These are phyloP conservation scores for Atta colombica DNA, from an alignment of 1,140 invertebrate species.

Conservation along the genomic window DNA sequence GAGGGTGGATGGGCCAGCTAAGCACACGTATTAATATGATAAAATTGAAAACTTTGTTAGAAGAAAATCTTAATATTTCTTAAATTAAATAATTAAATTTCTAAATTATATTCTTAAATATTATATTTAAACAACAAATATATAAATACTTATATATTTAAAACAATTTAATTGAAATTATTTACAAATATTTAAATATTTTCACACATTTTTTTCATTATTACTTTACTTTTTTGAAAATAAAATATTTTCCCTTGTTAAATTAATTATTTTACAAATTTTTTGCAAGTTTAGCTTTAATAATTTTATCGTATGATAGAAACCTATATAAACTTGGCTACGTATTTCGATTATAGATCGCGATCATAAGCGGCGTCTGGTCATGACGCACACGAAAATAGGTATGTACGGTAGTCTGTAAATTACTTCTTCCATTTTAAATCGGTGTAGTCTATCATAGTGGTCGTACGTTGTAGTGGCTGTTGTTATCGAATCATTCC, in stretches of 20 bases:
- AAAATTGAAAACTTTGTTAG: neutral
- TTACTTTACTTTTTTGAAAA: neutral
- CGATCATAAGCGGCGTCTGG: conserved; percentile 65
- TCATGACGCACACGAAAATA: conserved; percentile 73
- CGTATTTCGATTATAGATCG: conserved; percentile 60
- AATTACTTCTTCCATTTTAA: conserved; percentile 76
- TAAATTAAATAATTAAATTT: neutral
- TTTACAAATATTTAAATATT: too few relatives aligned
- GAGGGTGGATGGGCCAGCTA: too few relatives aligned
- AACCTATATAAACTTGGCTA: neutral
- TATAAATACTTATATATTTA: neutral
- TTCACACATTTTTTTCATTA: neutral
- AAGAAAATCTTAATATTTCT: neutral
- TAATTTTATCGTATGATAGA: neutral
- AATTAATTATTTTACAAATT: conserved; percentile 23
- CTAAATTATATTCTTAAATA: neutral
- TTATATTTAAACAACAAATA: neutral
- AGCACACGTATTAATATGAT: neutral
- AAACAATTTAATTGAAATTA: neutral
- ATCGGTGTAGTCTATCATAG: conserved; percentile 33
- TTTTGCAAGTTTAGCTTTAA: neutral
- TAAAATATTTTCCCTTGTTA: neutral
- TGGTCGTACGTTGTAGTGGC: conserved; percentile 36
- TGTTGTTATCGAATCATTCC: conserved; percentile 49
- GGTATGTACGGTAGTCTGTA: conserved; percentile 64